Evolutionary conservation across 2,888 invertebrate species (phyloP).

Genomic region (Dione juno): DNA sequence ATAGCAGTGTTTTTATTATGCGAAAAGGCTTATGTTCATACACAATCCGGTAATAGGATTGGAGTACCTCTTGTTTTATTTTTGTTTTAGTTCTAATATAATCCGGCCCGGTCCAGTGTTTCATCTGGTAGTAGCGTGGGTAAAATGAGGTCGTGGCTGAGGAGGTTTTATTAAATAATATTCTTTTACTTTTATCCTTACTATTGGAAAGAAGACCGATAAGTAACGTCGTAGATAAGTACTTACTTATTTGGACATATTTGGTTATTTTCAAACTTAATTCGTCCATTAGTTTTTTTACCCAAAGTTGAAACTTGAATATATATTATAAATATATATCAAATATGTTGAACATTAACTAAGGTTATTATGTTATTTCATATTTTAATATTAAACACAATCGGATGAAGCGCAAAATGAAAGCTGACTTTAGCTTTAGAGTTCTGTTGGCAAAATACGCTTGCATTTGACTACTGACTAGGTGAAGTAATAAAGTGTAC

Average conservation of each 20-base stretch:
- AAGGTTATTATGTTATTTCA: no score
- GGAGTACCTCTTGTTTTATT: slow-evolving; percentile 7
- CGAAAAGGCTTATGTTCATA: slow-evolving; percentile 37
- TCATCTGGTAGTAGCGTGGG: background rate
- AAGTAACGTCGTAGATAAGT: background rate
- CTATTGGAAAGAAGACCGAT: background rate
- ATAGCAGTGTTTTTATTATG: slow-evolving; percentile 34
- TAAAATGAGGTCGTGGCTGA: background rate
- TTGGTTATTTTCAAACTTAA: background rate
- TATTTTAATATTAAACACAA: slow-evolving; percentile 18
- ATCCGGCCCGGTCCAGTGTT: slow-evolving; percentile 7
- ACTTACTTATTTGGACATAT: background rate
- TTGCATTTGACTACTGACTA: slow-evolving; percentile 37
- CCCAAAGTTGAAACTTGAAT: no score
- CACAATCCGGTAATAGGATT: slow-evolving; percentile 33
- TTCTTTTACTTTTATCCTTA: slow-evolving; percentile 4
- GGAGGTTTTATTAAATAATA: slow-evolving; percentile 7
- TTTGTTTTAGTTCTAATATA: background rate
- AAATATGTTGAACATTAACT: no score
- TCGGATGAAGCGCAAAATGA: slow-evolving; percentile 25
- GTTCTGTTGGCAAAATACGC: slow-evolving; percentile 35
- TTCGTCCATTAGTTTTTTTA: no score
- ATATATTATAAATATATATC: no score
- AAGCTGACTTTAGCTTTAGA: slow-evolving; percentile 28
- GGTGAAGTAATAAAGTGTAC: slow-evolving; percentile 41